Evolutionary conservation across 2,113 vertebrate species (phyloP), one percentile per base, ranked within the genome.

Genomic region (Lophotis ruficrista): DNA sequence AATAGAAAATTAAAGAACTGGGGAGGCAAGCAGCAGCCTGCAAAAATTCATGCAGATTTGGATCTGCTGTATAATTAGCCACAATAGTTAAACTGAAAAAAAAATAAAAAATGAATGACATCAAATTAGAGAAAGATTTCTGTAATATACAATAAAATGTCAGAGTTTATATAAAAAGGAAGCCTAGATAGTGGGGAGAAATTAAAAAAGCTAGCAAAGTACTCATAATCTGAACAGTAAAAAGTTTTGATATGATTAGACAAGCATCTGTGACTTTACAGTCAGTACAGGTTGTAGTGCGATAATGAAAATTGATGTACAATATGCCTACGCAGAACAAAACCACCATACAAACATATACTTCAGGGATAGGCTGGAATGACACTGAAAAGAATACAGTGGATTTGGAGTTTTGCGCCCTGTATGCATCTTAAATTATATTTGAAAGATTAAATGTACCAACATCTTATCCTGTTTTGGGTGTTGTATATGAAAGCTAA

Each of bases 1-100:
- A 96, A 97, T 83, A 95, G 94, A 89, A 95, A 97, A 96, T 94
- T 95, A 96, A 96, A 96, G 87, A 92, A 95, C 48, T 80, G 41
- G 31, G 83, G 51, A 96, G 20, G 27, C 73, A 89, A 81, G 85
- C 69, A 91, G 87, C 51, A 88, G 89, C 65, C 77, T 95, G 77
- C 37, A 92, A 96, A 96, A 95, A 93, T 83, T 91, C 87, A 94
- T 89, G 61, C 70, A 93, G 84, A 97, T 97, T 96, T 94, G 77
- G 68, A 95, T 96, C 82, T 94, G 54, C 51, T 95, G 56, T 77
- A 94, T 93, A 96, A 96, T 95, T 97, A 97, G 66, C 31, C 30
- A 80, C 80, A 95, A 93, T 25, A 94, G 62, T 94, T 93, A 93
- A 87, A 87, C 1, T 1, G 3, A 3, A 64, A 70, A 80, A 78